phyloP scores from a whole-genome alignment of 2,113 vertebrate species.

The Gallinago jamesoni region DNA sequence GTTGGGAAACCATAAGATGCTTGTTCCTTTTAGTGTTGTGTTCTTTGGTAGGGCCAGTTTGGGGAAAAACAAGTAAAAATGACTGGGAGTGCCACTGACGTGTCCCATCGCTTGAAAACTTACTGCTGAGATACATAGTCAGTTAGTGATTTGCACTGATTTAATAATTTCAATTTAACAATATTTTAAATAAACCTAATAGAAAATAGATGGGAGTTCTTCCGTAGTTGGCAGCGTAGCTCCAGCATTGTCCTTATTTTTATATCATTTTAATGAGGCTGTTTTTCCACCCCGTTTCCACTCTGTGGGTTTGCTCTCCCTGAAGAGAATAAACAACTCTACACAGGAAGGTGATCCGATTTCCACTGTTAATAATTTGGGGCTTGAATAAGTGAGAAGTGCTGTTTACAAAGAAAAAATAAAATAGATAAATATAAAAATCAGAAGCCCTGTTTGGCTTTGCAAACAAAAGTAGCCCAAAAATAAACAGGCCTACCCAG shows the following conservation, averaged over 20 bases:
- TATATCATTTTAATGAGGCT: not conserved
- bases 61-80: not conserved
- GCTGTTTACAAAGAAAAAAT: slow-evolving; percentile 62
- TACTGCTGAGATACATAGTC: not conserved
- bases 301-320: slow-evolving; percentile 15
- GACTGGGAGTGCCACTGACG: rapidly evolving
- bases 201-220: not conserved
- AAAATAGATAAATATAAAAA: slow-evolving; percentile 14
- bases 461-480: slow-evolving; percentile 65
- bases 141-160: not conserved
- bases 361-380: slow-evolving; percentile 49
- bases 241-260: not conserved
- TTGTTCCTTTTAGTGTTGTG: not conserved
- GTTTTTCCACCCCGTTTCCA: not conserved
- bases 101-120: not conserved
- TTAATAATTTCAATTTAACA: not conserved
- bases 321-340: slow-evolving; percentile 16
- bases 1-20: rapidly evolving
- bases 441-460: slow-evolving; percentile 61
- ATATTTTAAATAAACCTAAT: not conserved
- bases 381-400: not conserved
- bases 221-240: not conserved
- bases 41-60: not conserved
- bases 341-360: slow-evolving; percentile 55
- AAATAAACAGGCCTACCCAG: slow-evolving; percentile 50